A percentile compares a stretch with the other conserved stretches of the same genome.
These are phyloP conservation scores for Aphelenchoides avenae DNA, from an alignment of 1,140 invertebrate species.

Conservation along the genomic window DNA sequence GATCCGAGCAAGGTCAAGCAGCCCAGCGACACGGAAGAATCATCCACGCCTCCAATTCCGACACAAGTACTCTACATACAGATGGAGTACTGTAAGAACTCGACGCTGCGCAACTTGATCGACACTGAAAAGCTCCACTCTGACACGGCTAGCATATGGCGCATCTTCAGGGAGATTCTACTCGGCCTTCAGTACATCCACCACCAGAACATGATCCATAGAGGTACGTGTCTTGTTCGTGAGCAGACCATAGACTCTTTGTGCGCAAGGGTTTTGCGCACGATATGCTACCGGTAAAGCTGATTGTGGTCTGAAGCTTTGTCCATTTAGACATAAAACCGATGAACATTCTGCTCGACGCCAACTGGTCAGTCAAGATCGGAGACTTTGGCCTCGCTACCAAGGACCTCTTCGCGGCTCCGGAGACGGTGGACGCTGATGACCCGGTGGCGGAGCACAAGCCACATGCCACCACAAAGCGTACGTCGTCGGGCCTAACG, in stretches of 20 bases:
- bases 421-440: slow-evolving; percentile 67
- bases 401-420: slow-evolving; percentile 61
- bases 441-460: slow-evolving; percentile 8
- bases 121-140: slow-evolving; percentile 73
- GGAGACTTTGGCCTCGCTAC: slow-evolving; percentile 94
- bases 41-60: background rate
- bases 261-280: too few relatives aligned
- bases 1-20: slow-evolving; percentile 26
- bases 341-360: slow-evolving; percentile 4
- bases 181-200: slow-evolving; percentile 81
- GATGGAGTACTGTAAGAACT: slow-evolving; percentile 68
- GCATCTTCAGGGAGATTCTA: slow-evolving; percentile 84
- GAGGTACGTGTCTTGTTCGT: too few relatives aligned
- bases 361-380: slow-evolving; percentile 70
- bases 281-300: too few relatives aligned
- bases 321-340: slow-evolving; percentile 44
- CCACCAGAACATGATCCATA: too few relatives aligned
- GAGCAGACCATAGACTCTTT: too few relatives aligned
- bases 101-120: slow-evolving; percentile 67
- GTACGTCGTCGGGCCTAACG: slow-evolving; percentile 61
- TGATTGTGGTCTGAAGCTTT: slow-evolving; percentile 65
- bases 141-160: slow-evolving; percentile 77
- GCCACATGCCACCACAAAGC: slow-evolving; percentile 1
- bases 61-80: slow-evolving; percentile 54
- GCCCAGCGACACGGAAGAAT: slow-evolving; percentile 8